Conservation (phyloP, 2,888 invertebrate genomes). For the Saturnia pavonia region DNA sequence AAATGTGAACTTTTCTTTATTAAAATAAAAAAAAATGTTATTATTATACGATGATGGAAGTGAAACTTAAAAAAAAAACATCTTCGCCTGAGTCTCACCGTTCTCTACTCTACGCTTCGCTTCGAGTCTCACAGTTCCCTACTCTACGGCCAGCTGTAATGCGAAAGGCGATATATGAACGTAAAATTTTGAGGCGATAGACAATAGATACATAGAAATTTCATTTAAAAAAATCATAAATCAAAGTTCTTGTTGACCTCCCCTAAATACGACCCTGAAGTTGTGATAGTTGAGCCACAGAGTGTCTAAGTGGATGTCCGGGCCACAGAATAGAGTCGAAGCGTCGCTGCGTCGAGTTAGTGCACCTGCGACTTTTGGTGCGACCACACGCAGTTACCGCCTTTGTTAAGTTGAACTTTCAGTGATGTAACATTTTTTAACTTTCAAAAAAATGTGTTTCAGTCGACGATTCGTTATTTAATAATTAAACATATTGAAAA, state of each 20-base stretch:
- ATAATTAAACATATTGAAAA: slow-evolving; percentile 35
- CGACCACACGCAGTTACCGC: slow-evolving; percentile 36
- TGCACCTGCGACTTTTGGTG: slow-evolving; percentile 32
- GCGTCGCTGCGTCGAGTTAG: slow-evolving; percentile 27
- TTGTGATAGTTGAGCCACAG: slow-evolving; percentile 40
- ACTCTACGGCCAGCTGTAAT: too few species aligned
- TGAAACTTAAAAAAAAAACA: too few species aligned
- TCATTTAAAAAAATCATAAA: too few species aligned
- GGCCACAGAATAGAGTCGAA: slow-evolving; percentile 23
- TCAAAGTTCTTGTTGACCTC: background rate
- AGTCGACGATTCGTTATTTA: slow-evolving; percentile 56
- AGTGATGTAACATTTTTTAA: slow-evolving; percentile 71
- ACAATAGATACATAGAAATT: too few species aligned
- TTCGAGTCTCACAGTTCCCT: too few species aligned
- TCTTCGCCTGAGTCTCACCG: too few species aligned
- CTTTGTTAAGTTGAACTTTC: slow-evolving; percentile 34
- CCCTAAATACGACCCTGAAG: slow-evolving; percentile 40
- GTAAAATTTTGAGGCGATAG: too few species aligned
- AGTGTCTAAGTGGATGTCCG: background rate
- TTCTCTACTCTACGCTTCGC: too few species aligned
- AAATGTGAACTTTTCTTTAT: too few species aligned
- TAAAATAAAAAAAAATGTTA: too few species aligned
- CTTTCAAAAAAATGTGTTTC: slow-evolving; percentile 73
- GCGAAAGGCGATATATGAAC: too few species aligned
- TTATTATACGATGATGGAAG: too few species aligned